A percentile compares a stretch with the other conserved stretches of the same genome.
Conservation (phyloP, 2,888 invertebrate species). For the Netelia virgata region DNA sequence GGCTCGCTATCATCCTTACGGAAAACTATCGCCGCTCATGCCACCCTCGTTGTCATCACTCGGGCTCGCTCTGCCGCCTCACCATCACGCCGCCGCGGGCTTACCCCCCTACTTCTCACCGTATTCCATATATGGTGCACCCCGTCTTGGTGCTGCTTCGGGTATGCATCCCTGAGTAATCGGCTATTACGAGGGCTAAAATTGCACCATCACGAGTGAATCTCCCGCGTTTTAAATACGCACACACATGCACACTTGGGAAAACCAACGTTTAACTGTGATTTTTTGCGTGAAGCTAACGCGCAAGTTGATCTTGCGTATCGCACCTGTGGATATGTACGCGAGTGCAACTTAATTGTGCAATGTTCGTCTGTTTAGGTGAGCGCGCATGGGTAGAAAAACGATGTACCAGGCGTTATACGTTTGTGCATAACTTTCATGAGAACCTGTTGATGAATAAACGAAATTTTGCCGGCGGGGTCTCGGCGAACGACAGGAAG, state of each 20-base stretch:
- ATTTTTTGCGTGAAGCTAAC: slow-evolving; percentile 70
- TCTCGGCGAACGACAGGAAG: slow-evolving; percentile 32
- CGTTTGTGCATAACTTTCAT: slow-evolving; percentile 40
- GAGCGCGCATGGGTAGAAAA: slow-evolving; percentile 10
- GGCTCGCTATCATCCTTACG: slow-evolving; percentile 95
- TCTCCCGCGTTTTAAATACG: slow-evolving; percentile 8
- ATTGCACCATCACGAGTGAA: not conserved
- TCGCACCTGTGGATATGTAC: slow-evolving; percentile 9
- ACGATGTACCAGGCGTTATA: slow-evolving; percentile 23
- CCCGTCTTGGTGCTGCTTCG: slow-evolving; percentile 92
- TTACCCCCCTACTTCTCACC: slow-evolving; percentile 95
- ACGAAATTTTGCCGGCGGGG: slow-evolving; percentile 30
- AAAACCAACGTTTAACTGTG: slow-evolving; percentile 76
- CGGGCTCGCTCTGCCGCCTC: slow-evolving; percentile 89
- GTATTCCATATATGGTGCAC: slow-evolving; percentile 93
- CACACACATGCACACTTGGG: slow-evolving; percentile 21
- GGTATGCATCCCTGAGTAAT: slow-evolving; percentile 90
- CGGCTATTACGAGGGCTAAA: slow-evolving; percentile 47
- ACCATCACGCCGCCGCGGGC: slow-evolving; percentile 86
- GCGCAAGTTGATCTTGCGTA: slow-evolving; percentile 10
- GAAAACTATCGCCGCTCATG: slow-evolving; percentile 90
- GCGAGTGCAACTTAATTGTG: not conserved
- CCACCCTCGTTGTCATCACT: slow-evolving; percentile 89
- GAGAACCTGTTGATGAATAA: slow-evolving; percentile 50
- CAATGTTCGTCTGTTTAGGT: slow-evolving; percentile 5